Percentiles rank a stretch among this genome's conserved stretches.
Evolutionary conservation across 2,888 invertebrate species (phyloP).

Genomic region (Pandemis corylana): DNA sequence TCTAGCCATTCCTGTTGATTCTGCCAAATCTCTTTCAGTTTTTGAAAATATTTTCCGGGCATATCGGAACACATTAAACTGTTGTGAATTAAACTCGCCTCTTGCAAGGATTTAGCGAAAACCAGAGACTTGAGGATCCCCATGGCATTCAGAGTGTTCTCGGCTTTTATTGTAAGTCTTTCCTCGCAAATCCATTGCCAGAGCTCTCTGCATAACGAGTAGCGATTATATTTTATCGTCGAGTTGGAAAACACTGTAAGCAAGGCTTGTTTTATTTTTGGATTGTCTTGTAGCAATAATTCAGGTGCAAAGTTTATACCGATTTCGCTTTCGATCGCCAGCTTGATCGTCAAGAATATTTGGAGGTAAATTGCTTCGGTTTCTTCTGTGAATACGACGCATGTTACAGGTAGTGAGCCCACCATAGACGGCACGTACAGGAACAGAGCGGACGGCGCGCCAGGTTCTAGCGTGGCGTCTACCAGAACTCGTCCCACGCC

Average conservation of each 20-base stretch:
- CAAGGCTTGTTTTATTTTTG: slow-evolving; percentile 45
- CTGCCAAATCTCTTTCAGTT: slow-evolving; percentile 46
- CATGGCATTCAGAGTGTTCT: slow-evolving; percentile 45
- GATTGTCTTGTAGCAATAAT: slow-evolving; percentile 48
- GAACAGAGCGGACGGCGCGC: slow-evolving; percentile 47
- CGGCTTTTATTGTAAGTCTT: slow-evolving; percentile 37
- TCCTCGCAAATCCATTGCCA: slow-evolving; percentile 47
- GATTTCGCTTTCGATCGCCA: slow-evolving; percentile 46
- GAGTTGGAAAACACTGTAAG: slow-evolving; percentile 48
- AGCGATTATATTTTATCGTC: slow-evolving; percentile 43
- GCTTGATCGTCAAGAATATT: slow-evolving; percentile 50
- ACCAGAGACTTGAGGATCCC: slow-evolving; percentile 46
- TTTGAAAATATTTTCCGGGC: slow-evolving; percentile 30
- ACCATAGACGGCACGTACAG: slow-evolving; percentile 51
- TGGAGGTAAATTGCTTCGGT: slow-evolving; percentile 47
- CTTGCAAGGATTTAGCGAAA: slow-evolving; percentile 39
- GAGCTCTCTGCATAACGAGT: slow-evolving; percentile 45
- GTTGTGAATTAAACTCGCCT: slow-evolving; percentile 37
- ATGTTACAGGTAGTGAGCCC: slow-evolving; percentile 56
- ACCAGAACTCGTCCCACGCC: slow-evolving; percentile 50
- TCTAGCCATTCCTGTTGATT: slow-evolving; percentile 46
- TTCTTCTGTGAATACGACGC: slow-evolving; percentile 49
- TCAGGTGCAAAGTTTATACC: slow-evolving; percentile 50
- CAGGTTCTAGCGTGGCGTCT: slow-evolving; percentile 46
- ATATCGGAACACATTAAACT: slow-evolving; percentile 36